Conservation (phyloP, 2,797 vertebrate species). For the Megalops cyprinoides region DNA sequence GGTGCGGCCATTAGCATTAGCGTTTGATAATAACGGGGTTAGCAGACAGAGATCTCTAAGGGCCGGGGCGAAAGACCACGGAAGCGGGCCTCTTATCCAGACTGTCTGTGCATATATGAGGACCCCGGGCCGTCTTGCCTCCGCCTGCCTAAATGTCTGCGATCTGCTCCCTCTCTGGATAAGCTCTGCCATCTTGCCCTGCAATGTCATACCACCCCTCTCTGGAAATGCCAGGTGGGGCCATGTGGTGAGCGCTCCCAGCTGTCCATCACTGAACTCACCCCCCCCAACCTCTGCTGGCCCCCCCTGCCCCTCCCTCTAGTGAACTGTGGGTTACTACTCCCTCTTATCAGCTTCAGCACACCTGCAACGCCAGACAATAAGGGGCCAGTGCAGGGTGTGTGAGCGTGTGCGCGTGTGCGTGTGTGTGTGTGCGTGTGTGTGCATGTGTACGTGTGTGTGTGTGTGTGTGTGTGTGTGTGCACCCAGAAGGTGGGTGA, state of each 20-base stretch:
- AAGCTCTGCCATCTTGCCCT: constrained; percentile 55
- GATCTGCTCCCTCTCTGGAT: constrained; percentile 58
- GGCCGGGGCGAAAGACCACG: constrained; percentile 20
- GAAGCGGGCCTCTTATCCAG: not conserved
- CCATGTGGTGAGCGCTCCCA: constrained; percentile 56
- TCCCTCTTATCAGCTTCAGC: constrained; percentile 68
- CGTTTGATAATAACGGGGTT: constrained; percentile 25
- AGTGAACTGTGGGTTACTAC: constrained; percentile 59
- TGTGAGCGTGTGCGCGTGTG: constrained; percentile 21
- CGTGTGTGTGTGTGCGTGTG: not conserved
- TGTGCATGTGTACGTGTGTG: constrained; percentile 39
- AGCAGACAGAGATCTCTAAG: constrained; percentile 37
- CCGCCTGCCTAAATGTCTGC: constrained; percentile 51
- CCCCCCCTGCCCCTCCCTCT: constrained; percentile 59
- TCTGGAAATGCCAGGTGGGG: constrained; percentile 68
- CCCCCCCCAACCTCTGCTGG: not conserved
- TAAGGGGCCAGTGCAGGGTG: constrained; percentile 41
- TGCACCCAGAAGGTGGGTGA: not conserved
- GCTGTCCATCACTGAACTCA: constrained; percentile 19
- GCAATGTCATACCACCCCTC: constrained; percentile 34
- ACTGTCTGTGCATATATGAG: constrained; percentile 10
- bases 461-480: not conserved
- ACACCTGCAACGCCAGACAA: constrained; percentile 71
- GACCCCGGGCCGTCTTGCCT: constrained; percentile 51
- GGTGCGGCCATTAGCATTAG: constrained; percentile 34